These are phyloP conservation scores for Malurus melanocephalus DNA, from an alignment of 2,113 vertebrate species.

Conservation along the genomic window DNA sequence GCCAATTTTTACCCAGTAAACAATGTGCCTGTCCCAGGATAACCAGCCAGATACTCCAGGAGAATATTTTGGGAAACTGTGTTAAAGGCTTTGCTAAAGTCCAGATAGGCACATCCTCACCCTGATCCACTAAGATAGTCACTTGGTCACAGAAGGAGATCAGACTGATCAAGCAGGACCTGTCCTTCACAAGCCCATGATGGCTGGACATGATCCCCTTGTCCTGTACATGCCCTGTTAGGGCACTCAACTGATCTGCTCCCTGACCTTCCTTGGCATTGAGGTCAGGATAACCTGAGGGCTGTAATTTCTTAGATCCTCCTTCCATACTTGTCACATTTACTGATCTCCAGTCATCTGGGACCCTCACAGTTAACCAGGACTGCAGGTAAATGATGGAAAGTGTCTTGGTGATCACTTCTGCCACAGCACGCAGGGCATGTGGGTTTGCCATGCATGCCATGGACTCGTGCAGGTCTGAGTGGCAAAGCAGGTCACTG, in stretches of 20 bases:
- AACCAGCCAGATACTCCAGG: not conserved
- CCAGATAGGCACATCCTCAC: not conserved
- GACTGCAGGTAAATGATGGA: not conserved
- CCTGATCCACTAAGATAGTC: not conserved
- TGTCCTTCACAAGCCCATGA: not conserved
- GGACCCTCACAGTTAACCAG: not conserved
- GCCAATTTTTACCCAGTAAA: not conserved
- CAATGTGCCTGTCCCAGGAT: not conserved
- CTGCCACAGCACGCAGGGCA: accelerated
- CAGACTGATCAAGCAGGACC: not conserved
- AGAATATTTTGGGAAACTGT: not conserved
- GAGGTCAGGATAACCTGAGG: not conserved
- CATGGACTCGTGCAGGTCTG: accelerated
- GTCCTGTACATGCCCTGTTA: not conserved
- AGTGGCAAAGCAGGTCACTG: not conserved
- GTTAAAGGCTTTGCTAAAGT: not conserved
- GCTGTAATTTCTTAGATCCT: not conserved
- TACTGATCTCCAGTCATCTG: not conserved
- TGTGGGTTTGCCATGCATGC: not conserved
- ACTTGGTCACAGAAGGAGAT: not conserved
- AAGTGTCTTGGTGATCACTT: not conserved
- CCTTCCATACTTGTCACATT: not conserved
- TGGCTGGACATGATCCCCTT: not conserved
- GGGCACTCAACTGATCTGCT: not conserved
- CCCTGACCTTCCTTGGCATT: not conserved